Base-by-base conservation (phyloP, 2,797 vertebrate genomes). In the Gymnoscopelus braueri region DNA sequence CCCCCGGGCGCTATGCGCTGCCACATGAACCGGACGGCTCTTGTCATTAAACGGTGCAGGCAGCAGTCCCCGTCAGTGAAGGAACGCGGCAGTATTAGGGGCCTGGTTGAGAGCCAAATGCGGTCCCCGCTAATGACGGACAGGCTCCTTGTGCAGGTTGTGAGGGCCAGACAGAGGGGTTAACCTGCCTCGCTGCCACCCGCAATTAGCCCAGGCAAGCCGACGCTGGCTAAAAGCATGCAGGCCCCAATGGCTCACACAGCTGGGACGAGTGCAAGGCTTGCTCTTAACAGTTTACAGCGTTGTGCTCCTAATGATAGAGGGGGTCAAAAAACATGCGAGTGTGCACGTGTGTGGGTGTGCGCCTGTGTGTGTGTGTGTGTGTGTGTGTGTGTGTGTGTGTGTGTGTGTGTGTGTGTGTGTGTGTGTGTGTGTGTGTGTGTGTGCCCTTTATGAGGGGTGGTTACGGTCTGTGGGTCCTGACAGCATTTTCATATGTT, bases 91-190 rank as follows among this genome's bases (percentile, higher is more conserved):
- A 58, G 48, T 57, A 60, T 69, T 19, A 44, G 9, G 51, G 39
- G 47, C 39, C 67, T 10, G 44, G 57, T 51, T 35, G 63, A 1
- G 71, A 69, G 68, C 55, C 64, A 0, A 8, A 5, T 82, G 78
- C 57, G 77, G 84, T 78, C 73, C 60, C 39, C 60, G 1, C 75
- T 91, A 88, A 92, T 88, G 84, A 88, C 80, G 87, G 83, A 82
- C 72, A 74, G 75, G 79, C 82, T 81, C 60, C 61, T 80, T 74
- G 81, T 84, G 77, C 85, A 87, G 72, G 75, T 70, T 83, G 66
- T 4, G 8, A 53, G 2, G 1, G 0, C 65, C 82, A 87, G 82
- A 72, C 75, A 55, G 8, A 54, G 62, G 50, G 50, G 66, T 66
- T 80, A 86, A 87, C 84, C 85, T 78, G 39, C 2, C 63, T 75